Conservation (phyloP, 1,140 invertebrate species). For the Pseudachorutes palmiensis region DNA sequence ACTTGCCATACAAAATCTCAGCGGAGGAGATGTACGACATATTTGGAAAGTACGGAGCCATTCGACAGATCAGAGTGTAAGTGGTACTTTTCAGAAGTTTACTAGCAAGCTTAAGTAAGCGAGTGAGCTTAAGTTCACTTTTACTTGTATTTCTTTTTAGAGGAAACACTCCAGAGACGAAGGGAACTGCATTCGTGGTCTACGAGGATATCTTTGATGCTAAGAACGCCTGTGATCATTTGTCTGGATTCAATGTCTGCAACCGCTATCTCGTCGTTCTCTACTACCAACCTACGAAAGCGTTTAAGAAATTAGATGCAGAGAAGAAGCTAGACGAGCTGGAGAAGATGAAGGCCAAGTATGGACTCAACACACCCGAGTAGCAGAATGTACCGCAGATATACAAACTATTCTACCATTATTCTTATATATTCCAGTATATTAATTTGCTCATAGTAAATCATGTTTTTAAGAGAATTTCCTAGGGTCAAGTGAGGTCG, state of each 20-base stretch:
- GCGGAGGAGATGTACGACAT: conserved; percentile 99
- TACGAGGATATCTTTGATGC: conserved; percentile 99
- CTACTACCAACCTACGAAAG: conserved; percentile 90
- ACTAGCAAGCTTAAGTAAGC: neutral
- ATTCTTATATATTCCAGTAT: neutral
- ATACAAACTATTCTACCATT: neutral
- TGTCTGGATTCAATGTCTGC: conserved; percentile 98
- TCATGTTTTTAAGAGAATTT: no score
- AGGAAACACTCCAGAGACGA: conserved; percentile 93
- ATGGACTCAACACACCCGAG: conserved; percentile 53
- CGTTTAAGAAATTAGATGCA: conserved; percentile 91
- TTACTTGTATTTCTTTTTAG: conserved; percentile 47
- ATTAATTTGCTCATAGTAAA: no score
- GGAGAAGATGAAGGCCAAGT: conserved; percentile 93
- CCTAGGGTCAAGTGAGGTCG: no score
- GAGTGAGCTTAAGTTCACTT: no score
- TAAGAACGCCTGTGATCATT: conserved; percentile 98
- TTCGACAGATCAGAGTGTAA: conserved; percentile 96
- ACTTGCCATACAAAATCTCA: conserved; percentile 98
- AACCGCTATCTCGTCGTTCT: conserved; percentile 96
- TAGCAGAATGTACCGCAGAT: conserved; percentile 22
- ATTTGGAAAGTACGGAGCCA: conserved; percentile 99
- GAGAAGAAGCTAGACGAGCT: conserved; percentile 96
- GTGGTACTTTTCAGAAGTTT: conserved; percentile 44
- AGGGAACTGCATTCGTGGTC: conserved; percentile 97